Base-by-base conservation (phyloP, 2,113 vertebrate species). In the Mobula birostris region DNA sequence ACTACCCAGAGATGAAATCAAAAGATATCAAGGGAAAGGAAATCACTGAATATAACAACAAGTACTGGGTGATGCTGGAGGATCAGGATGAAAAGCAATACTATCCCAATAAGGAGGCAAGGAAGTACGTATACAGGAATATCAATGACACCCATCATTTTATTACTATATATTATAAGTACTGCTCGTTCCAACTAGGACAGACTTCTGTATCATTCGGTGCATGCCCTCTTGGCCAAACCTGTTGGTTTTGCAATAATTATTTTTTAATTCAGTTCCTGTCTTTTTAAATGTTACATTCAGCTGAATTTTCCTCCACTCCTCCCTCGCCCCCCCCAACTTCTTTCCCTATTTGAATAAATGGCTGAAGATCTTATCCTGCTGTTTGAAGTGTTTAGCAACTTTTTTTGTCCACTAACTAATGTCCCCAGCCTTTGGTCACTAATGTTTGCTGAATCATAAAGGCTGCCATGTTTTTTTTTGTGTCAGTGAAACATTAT, bases 51-150 rank as follows among this genome's bases (percentile, higher is more conserved):
- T 99, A 98, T 95, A 96, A 95, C 95, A 99, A 99, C 96, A 99
- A 99, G 95, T 99, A 99, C 96, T 99, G 99, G 98, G 96, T 99
- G 94, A 99, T 99, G 99, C 96, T 99, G 95, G 96, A 96, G 1
- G 97, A 98, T 79, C 96, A 94, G 40, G 97, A 99, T 32, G 96
- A 95, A 0, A 94, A 96, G 24, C 70, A 0, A 0, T 0, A 97
- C 70, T 99, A 99, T 63, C 96, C 97, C 0, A 96, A 96, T 32
- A 98, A 98, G 95, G 98, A 97, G 76, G 96, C 96, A 36, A 97
- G 98, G 95, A 97, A 97, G 99, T 99, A 96, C 96, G 97, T 96
- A 27, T 29, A 36, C 61, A 66, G 85, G 14, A 90, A 15, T 14
- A 19, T 32, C 14, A 29, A 66, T 90, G 19, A 7, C n/a, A 63